A percentile compares a stretch with the other conserved stretches of the same genome.
These are phyloP conservation scores for Ictalurus punctatus DNA, from an alignment of 2,113 vertebrate species.

Conservation along the genomic window DNA sequence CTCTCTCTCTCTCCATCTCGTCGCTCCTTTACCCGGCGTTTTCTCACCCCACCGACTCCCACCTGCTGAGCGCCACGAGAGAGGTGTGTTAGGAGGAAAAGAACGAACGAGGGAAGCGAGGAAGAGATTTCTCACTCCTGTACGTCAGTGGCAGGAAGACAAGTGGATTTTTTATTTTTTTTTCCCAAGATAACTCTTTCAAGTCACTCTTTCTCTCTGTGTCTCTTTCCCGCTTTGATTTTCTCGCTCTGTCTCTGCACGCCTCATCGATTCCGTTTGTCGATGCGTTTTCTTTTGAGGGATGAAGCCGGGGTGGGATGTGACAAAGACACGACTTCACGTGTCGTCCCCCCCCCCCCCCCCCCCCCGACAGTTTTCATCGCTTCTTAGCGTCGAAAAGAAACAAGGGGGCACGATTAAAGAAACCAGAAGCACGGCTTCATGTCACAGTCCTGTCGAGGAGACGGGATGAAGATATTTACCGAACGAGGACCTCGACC, in stretches of 20 bases:
- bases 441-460: background rate
- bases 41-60: background rate
- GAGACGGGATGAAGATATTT: background rate
- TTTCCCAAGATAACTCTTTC: constrained; percentile 43
- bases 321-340: background rate
- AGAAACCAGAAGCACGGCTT: background rate
- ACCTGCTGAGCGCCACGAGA: constrained; percentile 6
- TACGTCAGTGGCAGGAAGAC: constrained; percentile 47
- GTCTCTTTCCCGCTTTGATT: constrained; percentile 11
- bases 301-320: background rate
- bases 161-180: constrained; percentile 37
- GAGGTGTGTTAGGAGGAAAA: constrained; percentile 26
- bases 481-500: background rate
- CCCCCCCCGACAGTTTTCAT: background rate
- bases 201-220: constrained; percentile 40
- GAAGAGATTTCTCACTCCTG: constrained; percentile 15
- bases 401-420: background rate
- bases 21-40: background rate
- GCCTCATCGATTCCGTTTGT: background rate
- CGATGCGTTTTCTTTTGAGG: constrained; percentile 6
- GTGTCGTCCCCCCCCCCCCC: background rate
- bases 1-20: background rate
- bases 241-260: background rate
- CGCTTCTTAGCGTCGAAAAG: background rate
- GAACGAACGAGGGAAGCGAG: constrained; percentile 18